Evolutionary conservation across 1,140 invertebrate genomes (phyloP).

Genomic region (Coptotermes formosanus): DNA sequence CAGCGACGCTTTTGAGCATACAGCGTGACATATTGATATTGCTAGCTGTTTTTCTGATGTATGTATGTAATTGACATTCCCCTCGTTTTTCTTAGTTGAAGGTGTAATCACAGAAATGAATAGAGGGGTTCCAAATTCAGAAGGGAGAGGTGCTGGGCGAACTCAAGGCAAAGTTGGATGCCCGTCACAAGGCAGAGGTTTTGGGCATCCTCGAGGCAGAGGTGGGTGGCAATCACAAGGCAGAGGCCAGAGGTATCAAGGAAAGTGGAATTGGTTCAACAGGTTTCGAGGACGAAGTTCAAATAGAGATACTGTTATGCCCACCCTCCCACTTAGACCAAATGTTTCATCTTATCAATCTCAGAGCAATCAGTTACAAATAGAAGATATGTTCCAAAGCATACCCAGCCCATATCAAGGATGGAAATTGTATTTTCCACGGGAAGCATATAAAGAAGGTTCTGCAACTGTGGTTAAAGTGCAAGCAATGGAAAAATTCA

Average conservation of each 20-base stretch:
- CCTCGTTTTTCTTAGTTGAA: not conserved
- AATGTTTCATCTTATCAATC: not conserved
- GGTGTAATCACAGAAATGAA: not conserved
- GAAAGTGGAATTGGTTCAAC: conserved; percentile 7
- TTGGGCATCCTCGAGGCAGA: not conserved
- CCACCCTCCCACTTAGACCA: not conserved
- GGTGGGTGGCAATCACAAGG: not conserved
- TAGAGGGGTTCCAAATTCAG: not conserved
- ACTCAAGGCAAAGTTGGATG: not conserved
- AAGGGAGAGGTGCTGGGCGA: not conserved
- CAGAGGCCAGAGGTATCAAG: not conserved
- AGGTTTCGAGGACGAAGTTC: not conserved
- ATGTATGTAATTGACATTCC: no score
- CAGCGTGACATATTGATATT: no score
- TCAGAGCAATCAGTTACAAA: not conserved
- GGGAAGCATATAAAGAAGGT: conserved; percentile 54
- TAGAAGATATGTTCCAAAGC: conserved; percentile 21
- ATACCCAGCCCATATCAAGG: conserved; percentile 27
- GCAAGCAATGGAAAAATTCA: conserved; percentile 54
- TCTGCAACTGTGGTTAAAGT: conserved; percentile 52
- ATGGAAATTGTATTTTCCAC: conserved; percentile 36
- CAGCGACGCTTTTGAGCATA: no score
- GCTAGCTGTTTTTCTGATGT: no score
- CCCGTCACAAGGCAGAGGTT: not conserved
- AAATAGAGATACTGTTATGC: not conserved